Conservation (phyloP, 2,797 vertebrate species). For the Enteromius paludinosus region DNA sequence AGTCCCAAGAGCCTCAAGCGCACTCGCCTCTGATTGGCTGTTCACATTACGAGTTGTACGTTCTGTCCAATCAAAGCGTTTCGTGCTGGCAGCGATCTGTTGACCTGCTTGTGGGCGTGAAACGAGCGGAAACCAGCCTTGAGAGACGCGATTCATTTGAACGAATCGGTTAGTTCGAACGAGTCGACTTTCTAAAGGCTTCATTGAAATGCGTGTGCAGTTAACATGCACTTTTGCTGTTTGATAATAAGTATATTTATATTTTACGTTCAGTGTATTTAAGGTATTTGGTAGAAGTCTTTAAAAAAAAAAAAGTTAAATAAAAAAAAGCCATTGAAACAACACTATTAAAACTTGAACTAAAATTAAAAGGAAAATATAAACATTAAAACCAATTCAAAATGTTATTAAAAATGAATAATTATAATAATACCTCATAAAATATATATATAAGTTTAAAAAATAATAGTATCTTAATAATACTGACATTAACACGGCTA, state of each 20-base stretch:
- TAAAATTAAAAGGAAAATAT: not conserved
- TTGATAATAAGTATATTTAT: not conserved
- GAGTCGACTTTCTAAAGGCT: not conserved
- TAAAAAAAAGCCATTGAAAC: not conserved
- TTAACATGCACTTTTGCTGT: not conserved
- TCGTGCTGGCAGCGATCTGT: constrained; percentile 39
- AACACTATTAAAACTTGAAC: not conserved
- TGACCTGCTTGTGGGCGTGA: constrained; percentile 53
- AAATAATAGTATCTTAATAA: not conserved
- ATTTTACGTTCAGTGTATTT: not conserved
- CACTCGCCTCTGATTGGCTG: constrained; percentile 50
- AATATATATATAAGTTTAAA: not conserved
- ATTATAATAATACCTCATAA: not conserved
- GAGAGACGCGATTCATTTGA: constrained; percentile 58
- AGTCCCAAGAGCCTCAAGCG: constrained; percentile 48
- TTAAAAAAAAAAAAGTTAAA: not conserved
- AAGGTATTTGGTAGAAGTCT: not conserved
- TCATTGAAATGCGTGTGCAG: not conserved
- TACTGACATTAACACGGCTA: not conserved
- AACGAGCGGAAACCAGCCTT: constrained; percentile 37
- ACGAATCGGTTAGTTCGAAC: not conserved
- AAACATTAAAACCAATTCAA: not conserved
- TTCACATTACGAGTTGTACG: constrained; percentile 19
- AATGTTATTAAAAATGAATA: not conserved
- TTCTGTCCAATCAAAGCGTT: constrained; percentile 45